phyloP scores from a whole-genome alignment of 1,140 invertebrate species.

The Pinna nobilis region DNA sequence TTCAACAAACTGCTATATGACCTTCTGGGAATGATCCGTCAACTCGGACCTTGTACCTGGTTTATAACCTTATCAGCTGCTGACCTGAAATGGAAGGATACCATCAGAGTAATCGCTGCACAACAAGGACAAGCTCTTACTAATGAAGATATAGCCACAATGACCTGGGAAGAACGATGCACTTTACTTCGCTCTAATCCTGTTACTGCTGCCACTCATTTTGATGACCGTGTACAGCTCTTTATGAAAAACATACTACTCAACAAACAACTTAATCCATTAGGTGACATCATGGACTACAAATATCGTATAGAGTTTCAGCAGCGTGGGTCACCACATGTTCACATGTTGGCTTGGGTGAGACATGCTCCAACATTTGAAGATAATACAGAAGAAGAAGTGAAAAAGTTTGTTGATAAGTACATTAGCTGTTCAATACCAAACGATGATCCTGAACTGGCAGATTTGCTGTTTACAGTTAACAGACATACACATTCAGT shows the following conservation, averaged over 20 bases:
- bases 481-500: slow-evolving; percentile 1
- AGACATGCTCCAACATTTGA: slow-evolving; percentile 13
- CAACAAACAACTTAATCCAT: not conserved
- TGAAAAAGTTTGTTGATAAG: slow-evolving; percentile 3
- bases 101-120: slow-evolving; percentile 17
- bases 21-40: slow-evolving; percentile 24
- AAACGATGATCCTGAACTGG: not conserved
- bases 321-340: slow-evolving; percentile 1
- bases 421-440: not conserved
- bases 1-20: slow-evolving; percentile 33
- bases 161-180: slow-evolving; percentile 9
- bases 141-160: slow-evolving; percentile 9
- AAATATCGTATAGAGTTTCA: not conserved
- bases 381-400: slow-evolving; percentile 1
- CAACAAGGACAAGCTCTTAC: slow-evolving; percentile 6
- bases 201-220: slow-evolving; percentile 3
- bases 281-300: not conserved
- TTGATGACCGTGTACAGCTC: slow-evolving; percentile 9
- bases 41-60: slow-evolving; percentile 32
- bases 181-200: slow-evolving; percentile 3
- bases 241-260: not conserved
- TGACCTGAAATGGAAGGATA: slow-evolving; percentile 24
- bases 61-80: slow-evolving; percentile 43
- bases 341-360: not conserved
- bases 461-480: not conserved